phyloP scores from a whole-genome alignment of 2,113 vertebrate genomes.

The Panthera leo region DNA sequence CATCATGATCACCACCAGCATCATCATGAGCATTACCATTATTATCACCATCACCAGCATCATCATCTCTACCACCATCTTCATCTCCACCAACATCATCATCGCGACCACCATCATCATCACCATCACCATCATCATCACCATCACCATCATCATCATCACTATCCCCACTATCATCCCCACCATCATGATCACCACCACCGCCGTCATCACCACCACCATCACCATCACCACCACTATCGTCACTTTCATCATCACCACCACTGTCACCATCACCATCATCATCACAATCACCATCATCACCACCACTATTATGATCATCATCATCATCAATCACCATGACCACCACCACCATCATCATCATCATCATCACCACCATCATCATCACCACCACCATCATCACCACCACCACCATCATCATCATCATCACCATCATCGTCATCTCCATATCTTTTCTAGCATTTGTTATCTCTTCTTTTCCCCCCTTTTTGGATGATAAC shows the following conservation, averaged over 20 bases:
- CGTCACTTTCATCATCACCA: not conserved
- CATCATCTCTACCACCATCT: too few species aligned
- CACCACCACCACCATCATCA: fast-evolving
- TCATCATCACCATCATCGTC: not conserved
- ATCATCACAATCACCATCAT: not conserved
- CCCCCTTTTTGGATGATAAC: not conserved
- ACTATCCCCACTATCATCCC: fast-evolving
- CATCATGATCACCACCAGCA: too few species aligned
- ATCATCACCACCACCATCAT: fast-evolving
- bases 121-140: fast-evolving
- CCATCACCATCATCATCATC: fast-evolving
- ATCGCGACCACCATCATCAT: too few species aligned
- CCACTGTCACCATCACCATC: fast-evolving
- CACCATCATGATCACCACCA: too few species aligned
- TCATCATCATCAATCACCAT: fast-evolving
- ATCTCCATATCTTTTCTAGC: not conserved
- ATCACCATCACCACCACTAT: not conserved
- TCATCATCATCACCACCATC: not conserved
- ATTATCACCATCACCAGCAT: not conserved
- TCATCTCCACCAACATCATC: too few species aligned
- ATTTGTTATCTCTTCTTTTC: not conserved
- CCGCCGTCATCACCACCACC: too few species aligned
- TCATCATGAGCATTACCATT: not conserved
- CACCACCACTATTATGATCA: not conserved
- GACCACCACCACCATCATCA: not conserved